Evolutionary conservation across 2,113 vertebrate genomes (phyloP).

Genomic region (Himantopus leucocephalus): DNA sequence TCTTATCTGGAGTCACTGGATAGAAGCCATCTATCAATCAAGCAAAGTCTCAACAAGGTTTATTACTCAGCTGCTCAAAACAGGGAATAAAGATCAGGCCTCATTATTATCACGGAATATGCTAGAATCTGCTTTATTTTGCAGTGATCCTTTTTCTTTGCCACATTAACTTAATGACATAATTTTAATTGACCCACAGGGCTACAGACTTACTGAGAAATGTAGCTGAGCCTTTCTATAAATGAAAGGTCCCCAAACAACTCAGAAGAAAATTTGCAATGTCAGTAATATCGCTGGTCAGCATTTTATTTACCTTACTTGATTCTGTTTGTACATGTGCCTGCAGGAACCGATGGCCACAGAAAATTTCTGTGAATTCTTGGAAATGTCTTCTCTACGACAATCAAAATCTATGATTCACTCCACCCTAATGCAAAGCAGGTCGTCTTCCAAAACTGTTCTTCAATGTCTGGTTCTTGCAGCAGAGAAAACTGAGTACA

Average conservation of each 20-base stretch:
- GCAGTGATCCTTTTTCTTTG: background rate
- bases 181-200: slow-evolving; percentile 9
- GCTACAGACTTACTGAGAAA: slow-evolving; percentile 26
- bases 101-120: background rate
- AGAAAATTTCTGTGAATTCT: background rate
- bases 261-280: background rate
- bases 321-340: background rate
- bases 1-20: slow-evolving; percentile 60
- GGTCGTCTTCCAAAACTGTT: background rate
- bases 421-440: background rate
- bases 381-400: background rate
- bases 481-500: background rate
- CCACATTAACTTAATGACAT: slow-evolving; percentile 17
- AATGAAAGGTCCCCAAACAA: background rate
- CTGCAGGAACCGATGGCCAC: background rate
- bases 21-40: slow-evolving; percentile 65
- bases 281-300: background rate
- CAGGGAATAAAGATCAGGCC: slow-evolving; percentile 35
- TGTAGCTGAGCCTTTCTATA: background rate
- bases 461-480: background rate
- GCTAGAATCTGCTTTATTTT: slow-evolving; percentile 23
- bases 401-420: background rate
- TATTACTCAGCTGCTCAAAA: slow-evolving; percentile 50
- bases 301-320: slow-evolving; percentile 20
- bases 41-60: slow-evolving; percentile 51